Evolutionary conservation across 2,888 invertebrate species (phyloP).

Genomic region (Pseudococcus viburni): DNA sequence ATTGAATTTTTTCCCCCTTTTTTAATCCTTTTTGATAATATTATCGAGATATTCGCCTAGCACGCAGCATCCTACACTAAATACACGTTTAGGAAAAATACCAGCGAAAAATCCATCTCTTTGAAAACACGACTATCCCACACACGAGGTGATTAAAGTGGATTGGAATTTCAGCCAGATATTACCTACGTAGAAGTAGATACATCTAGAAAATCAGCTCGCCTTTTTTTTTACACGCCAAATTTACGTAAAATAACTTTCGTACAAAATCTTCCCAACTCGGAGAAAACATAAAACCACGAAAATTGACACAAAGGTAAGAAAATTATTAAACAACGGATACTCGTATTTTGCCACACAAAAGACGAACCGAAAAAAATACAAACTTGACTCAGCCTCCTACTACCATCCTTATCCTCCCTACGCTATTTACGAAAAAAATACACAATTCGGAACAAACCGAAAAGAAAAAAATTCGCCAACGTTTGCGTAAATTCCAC

Average conservation of each 20-base stretch:
- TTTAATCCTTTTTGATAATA: background rate
- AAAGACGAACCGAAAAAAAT: background rate
- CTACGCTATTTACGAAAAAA: background rate
- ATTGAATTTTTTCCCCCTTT: background rate
- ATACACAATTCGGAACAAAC: background rate
- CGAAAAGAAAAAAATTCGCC: background rate
- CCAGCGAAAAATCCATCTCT: background rate
- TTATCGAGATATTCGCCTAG: background rate
- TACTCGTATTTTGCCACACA: background rate
- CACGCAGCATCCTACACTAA: background rate
- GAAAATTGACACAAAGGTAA: background rate
- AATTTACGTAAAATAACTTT: background rate
- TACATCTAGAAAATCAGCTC: background rate
- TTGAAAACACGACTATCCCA: background rate
- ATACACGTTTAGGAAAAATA: background rate
- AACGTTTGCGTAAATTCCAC: slow-evolving; percentile 1
- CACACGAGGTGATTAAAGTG: background rate
- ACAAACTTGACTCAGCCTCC: background rate
- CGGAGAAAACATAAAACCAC: background rate
- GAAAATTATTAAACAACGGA: background rate
- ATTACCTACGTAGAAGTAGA: background rate
- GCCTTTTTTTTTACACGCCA: background rate
- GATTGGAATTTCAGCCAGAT: background rate
- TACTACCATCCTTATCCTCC: background rate
- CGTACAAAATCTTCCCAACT: background rate